These are phyloP conservation scores for Drosophila anomalata DNA, from an alignment of 2,888 invertebrate species.

Conservation along the genomic window DNA sequence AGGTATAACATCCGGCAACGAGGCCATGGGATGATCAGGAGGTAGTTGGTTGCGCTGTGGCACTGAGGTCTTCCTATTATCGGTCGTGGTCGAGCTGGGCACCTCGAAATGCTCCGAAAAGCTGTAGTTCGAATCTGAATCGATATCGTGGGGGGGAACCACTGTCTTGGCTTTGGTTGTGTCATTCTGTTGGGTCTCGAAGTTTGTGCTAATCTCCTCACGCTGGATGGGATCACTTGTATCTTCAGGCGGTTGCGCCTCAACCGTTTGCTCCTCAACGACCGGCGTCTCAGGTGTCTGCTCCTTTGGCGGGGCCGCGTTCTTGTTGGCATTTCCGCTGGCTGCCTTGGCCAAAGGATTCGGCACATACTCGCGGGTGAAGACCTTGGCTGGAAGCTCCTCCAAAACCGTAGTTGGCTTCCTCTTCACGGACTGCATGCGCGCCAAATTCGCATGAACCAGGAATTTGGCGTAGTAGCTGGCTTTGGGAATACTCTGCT, in stretches of 20 bases:
- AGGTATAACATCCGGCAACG: constrained; percentile 81
- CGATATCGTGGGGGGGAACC: constrained; percentile 56
- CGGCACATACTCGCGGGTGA: constrained; percentile 49
- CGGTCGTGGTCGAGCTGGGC: constrained; percentile 50
- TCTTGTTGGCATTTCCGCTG: not conserved
- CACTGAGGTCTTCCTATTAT: not conserved
- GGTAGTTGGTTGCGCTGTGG: not conserved
- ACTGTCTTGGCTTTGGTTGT: not conserved
- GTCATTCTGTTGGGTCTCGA: constrained; percentile 26
- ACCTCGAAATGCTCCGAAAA: constrained; percentile 83
- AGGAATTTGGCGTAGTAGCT: constrained; percentile 81
- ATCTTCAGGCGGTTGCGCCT: not conserved
- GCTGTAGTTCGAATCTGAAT: constrained; percentile 83
- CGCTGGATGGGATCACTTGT: constrained; percentile 36
- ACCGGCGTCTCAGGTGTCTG: not conserved
- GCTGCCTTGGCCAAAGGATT: constrained; percentile 61
- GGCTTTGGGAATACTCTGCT: constrained; percentile 26
- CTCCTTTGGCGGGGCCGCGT: constrained; percentile 6
- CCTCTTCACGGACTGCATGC: constrained; percentile 40
- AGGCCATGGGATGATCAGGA: constrained; percentile 54
- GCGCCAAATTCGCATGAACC: constrained; percentile 69
- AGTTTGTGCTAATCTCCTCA: constrained; percentile 43
- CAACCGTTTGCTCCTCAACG: not conserved
- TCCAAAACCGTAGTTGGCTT: constrained; percentile 1
- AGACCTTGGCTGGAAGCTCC: constrained; percentile 17